Percentiles rank a stretch among this genome's conserved stretches.
Conservation (phyloP, 2,113 vertebrate species). For the Daboia siamensis region DNA sequence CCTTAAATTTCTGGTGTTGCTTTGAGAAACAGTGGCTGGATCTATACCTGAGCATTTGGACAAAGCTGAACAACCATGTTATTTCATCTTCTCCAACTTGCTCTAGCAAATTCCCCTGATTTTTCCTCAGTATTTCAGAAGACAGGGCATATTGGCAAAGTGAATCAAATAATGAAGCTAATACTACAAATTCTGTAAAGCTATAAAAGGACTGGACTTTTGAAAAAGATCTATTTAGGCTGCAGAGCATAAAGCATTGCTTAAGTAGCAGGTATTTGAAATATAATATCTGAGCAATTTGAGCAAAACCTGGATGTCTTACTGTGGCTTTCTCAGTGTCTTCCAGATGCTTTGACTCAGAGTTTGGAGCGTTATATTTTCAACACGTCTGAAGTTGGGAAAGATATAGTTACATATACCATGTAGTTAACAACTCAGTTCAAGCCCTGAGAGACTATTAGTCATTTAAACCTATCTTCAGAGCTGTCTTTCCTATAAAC, state of each 20-base stretch:
- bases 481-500: not conserved
- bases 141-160: not conserved
- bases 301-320: not conserved
- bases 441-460: not conserved
- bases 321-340: not conserved
- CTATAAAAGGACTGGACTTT: not conserved
- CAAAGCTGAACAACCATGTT: not conserved
- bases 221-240: not conserved
- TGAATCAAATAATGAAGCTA: not conserved
- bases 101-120: not conserved
- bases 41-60: not conserved
- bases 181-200: not conserved
- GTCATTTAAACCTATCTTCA: not conserved
- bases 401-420: not conserved
- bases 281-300: not conserved
- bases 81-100: not conserved
- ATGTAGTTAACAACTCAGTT: not conserved
- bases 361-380: not conserved
- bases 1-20: not conserved
- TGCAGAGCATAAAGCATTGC: not conserved
- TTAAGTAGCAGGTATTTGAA: not conserved
- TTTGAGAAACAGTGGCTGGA: not conserved
- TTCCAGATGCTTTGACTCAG: not conserved
- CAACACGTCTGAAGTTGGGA: not conserved
- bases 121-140: not conserved